Percentiles rank a stretch among this genome's conserved stretches.
Evolutionary conservation across 1,140 invertebrate species (phyloP).

Genomic region (Cotesia typhae): DNA sequence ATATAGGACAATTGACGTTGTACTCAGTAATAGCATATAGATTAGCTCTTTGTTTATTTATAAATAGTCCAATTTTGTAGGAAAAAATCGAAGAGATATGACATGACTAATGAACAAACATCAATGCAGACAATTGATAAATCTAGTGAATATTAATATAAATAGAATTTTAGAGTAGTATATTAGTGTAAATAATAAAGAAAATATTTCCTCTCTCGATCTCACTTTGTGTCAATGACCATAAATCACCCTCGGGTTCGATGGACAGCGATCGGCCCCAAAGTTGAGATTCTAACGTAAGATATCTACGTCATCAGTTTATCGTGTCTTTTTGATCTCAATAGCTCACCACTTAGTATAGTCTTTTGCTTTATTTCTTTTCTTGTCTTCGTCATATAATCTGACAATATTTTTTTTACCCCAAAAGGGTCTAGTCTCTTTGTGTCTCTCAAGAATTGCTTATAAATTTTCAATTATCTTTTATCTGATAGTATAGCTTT

Average conservation of each 20-base stretch:
- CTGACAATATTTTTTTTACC: background rate
- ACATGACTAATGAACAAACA: too few species aligned
- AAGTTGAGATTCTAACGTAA: conserved; percentile 48
- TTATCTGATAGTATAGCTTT: background rate
- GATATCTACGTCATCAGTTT: conserved; percentile 57
- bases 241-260: conserved; percentile 58
- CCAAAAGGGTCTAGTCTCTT: background rate
- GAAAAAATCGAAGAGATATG: too few species aligned
- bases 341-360: conserved; percentile 13
- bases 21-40: too few species aligned
- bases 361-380: background rate
- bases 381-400: background rate
- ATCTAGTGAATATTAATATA: too few species aligned
- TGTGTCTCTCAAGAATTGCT: background rate
- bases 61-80: too few species aligned
- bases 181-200: background rate
- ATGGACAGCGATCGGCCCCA: conserved; percentile 45
- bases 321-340: conserved; percentile 53
- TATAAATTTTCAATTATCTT: background rate
- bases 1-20: too few species aligned
- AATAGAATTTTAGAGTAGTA: too few species aligned
- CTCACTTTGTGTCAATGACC: conserved; percentile 55
- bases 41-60: too few species aligned
- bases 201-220: conserved; percentile 13
- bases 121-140: too few species aligned